Evolutionary conservation across 2,888 invertebrate species (phyloP), one percentile per base, ranked within the genome.

Genomic region (Antheraea yamamai): DNA sequence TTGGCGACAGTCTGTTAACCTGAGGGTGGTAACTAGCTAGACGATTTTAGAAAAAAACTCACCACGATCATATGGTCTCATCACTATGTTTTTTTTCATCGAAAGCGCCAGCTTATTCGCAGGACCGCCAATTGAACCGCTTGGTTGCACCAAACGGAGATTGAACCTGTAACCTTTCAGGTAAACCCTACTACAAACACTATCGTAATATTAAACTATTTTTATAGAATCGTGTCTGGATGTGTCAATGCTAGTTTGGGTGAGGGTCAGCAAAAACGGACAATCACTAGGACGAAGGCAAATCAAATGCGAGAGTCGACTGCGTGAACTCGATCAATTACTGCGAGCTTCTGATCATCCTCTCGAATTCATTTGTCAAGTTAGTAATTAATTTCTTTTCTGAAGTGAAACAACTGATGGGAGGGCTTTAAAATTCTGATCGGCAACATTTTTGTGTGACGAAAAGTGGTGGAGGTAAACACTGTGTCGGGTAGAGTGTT

Each of bases 301-400:
- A 83, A 96, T 98, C 81, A 98, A 98, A 89, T 98, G 98, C 90
- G 98, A 98, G 91, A 98, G 98, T 84, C 95, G 97, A 75, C 94
- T 98, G 74, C 95, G 97, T 55, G 98, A 98, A 86, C 92, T 98
- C 75, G 98, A 98, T 87, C 97, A 98, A 84, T 95, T 98, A 82
- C 92, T 98, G 75, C 94, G 97, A 61, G 96, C 97, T 8, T 96
- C 97, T 75, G 97, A 97, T 82, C 97, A 97, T 85, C 98, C 98
- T 0, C 92, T 98, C 74, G 97, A 98, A 88, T 98, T 98, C 84
- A 97, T 98, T 97, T 98, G 98, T 83, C 98, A 98, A 96, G 97
- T 97, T 92, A 79, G 55, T 72, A 70, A 35, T 10, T 12, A 23
- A 23, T 23, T 61, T 8, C 1, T 61, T 12, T n/a, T 61, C 8